Evolutionary conservation across 2,797 vertebrate species (phyloP).

Genomic region (Spondyliosoma cantharus): DNA sequence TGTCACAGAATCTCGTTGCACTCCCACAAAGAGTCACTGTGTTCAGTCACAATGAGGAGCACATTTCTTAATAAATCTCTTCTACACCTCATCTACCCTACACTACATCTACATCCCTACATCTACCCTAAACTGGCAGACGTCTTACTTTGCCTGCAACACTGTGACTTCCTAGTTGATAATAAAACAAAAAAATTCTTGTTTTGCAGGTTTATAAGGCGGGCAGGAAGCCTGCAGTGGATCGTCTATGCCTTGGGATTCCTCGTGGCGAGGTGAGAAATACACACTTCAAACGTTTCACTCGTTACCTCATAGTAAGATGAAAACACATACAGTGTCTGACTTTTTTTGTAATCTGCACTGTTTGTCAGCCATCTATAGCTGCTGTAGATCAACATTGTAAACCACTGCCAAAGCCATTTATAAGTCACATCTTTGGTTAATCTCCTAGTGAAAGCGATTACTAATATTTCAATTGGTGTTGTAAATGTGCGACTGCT

Average conservation of each 20-base stretch:
- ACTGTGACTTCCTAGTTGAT: background rate
- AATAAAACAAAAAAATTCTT: background rate
- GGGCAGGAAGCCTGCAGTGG: conserved; percentile 87
- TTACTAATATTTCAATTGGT: background rate
- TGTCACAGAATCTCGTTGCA: background rate
- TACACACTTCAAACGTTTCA: background rate
- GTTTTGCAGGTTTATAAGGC: conserved; percentile 86
- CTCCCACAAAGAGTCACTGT: background rate
- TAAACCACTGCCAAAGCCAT: background rate
- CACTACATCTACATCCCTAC: no score
- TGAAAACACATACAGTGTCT: background rate
- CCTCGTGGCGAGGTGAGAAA: conserved; percentile 89
- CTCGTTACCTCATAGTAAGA: background rate
- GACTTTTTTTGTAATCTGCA: background rate
- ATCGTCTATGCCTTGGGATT: conserved; percentile 90
- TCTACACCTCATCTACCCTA: no score
- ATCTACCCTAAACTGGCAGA: background rate
- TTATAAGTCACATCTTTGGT: background rate
- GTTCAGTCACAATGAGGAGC: background rate
- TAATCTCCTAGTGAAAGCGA: background rate
- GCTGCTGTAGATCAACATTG: background rate
- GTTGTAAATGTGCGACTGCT: background rate
- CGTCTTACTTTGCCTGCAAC: background rate
- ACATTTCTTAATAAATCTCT: background rate
- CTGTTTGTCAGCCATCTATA: background rate